Evolutionary conservation across 92 coral and sea anemone genomes (phyloP).

Genomic region (Chrysogorgia sp.): DNA sequence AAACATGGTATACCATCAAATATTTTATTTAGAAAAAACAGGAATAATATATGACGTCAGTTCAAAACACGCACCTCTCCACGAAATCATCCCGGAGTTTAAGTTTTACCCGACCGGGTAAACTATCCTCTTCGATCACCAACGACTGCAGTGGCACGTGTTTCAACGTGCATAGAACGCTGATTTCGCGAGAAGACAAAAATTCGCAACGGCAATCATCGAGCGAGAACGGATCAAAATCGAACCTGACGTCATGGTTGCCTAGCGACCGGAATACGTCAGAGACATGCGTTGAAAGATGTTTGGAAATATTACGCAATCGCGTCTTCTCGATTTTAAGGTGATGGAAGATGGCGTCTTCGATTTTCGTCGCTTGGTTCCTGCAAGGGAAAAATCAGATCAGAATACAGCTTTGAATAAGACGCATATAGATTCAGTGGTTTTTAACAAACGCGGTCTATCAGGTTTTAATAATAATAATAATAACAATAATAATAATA

Average conservation of each 20-base stretch:
- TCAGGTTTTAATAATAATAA: no score
- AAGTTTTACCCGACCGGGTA: slow-evolving; percentile 27
- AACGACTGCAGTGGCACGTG: slow-evolving; percentile 26
- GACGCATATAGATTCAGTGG: no score
- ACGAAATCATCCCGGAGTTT: slow-evolving; percentile 10
- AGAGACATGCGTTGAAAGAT: slow-evolving; percentile 1
- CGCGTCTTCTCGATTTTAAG: background rate
- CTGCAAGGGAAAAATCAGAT: background rate
- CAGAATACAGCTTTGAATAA: no score
- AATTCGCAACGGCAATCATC: slow-evolving; percentile 23
- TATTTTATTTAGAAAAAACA: no score
- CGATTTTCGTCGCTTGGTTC: background rate
- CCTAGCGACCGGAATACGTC: slow-evolving; percentile 28
- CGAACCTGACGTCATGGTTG: slow-evolving; percentile 16
- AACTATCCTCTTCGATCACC: background rate
- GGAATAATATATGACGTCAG: no score
- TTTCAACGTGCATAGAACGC: slow-evolving; percentile 22
- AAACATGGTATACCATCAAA: no score
- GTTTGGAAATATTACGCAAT: background rate
- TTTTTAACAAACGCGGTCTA: no score
- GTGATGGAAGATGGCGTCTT: background rate
- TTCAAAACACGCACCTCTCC: background rate
- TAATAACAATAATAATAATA: no score
- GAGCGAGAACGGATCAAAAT: slow-evolving; percentile 27
- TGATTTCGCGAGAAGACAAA: slow-evolving; percentile 3